Evolutionary conservation across 2,113 vertebrate genomes (phyloP).

Genomic region (Megalops atlanticus): DNA sequence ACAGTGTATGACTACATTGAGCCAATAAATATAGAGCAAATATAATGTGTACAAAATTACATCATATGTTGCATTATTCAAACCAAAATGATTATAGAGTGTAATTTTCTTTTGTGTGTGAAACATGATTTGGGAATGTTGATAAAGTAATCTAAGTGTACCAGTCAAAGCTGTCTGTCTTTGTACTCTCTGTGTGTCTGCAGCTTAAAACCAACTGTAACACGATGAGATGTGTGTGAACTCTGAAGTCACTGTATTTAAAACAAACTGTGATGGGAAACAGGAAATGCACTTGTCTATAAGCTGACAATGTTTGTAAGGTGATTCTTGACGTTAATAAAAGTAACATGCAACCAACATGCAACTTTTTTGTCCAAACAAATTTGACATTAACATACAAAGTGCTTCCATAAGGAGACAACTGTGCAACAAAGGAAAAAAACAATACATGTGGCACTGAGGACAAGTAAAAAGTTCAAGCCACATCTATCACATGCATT

Average conservation of each 20-base stretch:
- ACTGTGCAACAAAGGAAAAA: no score
- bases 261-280: not conserved
- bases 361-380: not conserved
- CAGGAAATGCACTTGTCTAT: not conserved
- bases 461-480: no score
- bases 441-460: no score
- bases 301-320: not conserved
- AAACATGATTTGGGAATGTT: slow-evolving; percentile 25
- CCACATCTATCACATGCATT: no score
- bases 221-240: slow-evolving; percentile 12
- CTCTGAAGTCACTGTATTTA: slow-evolving; percentile 10
- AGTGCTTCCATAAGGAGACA: no score
- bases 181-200: slow-evolving; percentile 22
- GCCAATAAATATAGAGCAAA: slow-evolving; percentile 25
- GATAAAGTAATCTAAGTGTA: slow-evolving; percentile 1
- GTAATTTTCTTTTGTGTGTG: slow-evolving; percentile 28
- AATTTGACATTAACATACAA: no score
- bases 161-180: not conserved
- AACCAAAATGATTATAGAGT: not conserved
- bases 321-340: slow-evolving; percentile 11
- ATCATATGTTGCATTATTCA: slow-evolving; percentile 18
- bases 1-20: slow-evolving; percentile 17
- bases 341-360: not conserved
- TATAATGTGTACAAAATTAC: slow-evolving; percentile 10
- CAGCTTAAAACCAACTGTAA: not conserved